phyloP scores from a whole-genome alignment of 2,113 vertebrate genomes.

The Hippolais icterina region DNA sequence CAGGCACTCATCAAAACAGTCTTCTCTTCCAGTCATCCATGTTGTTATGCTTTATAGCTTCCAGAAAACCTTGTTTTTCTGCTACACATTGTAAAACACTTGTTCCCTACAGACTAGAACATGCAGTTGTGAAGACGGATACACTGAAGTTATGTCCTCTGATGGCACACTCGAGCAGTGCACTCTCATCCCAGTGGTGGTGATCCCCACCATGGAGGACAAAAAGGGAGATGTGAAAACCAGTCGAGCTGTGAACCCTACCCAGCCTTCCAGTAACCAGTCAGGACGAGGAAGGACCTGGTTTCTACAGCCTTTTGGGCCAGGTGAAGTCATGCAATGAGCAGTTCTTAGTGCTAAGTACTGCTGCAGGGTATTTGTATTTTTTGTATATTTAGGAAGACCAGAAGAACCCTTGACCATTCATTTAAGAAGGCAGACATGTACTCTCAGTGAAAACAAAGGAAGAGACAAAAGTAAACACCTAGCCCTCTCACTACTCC shows the following conservation, averaged over 20 bases:
- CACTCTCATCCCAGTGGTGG: conserved; percentile 89
- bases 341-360: conserved; percentile 1
- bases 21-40: background rate
- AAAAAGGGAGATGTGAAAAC: conserved; percentile 94
- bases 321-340: conserved; percentile 79
- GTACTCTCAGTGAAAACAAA: background rate
- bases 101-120: conserved; percentile 79
- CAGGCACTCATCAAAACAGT: background rate
- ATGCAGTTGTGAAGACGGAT: conserved; percentile 92
- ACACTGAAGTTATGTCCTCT: conserved; percentile 89
- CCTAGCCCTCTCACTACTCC: background rate
- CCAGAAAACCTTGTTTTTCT: background rate
- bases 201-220: conserved; percentile 88
- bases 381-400: background rate
- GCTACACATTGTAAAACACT: conserved; percentile 18
- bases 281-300: conserved; percentile 89
- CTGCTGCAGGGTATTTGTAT: background rate
- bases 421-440: background rate
- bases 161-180: conserved; percentile 89
- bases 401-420: background rate
- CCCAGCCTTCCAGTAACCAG: conserved; percentile 80
- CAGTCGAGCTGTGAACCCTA: conserved; percentile 91
- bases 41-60: background rate
- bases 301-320: conserved; percentile 96
- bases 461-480: background rate